A percentile compares a stretch with the other conserved stretches of the same genome.
These are phyloP conservation scores for Ligdia adustata DNA, from an alignment of 2,888 invertebrate genomes.

Conservation along the genomic window DNA sequence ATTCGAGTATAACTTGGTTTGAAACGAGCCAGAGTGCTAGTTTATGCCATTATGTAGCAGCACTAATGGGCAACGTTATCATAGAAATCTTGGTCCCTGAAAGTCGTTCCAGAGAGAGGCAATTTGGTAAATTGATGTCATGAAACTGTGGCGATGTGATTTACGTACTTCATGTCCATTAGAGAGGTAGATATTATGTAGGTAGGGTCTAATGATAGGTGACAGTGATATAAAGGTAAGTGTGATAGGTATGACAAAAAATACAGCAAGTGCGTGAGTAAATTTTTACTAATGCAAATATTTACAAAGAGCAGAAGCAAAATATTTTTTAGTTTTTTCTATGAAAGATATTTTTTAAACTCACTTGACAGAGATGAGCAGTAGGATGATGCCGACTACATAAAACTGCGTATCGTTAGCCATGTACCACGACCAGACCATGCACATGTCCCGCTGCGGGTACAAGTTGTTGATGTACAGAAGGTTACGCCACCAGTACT, in stretches of 20 bases:
- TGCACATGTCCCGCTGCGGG: conserved; percentile 90
- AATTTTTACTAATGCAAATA: too few species aligned
- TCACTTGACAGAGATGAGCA: conserved; percentile 78
- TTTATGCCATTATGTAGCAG: conserved; percentile 6
- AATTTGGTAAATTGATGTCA: conserved; percentile 20
- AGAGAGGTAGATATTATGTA: not conserved
- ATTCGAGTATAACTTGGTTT: conserved; percentile 6
- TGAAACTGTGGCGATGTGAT: conserved; percentile 8
- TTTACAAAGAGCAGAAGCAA: too few species aligned
- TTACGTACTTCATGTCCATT: not conserved
- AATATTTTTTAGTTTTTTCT: too few species aligned
- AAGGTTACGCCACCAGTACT: conserved; percentile 93
- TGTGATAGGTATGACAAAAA: too few species aligned
- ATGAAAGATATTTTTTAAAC: too few species aligned
- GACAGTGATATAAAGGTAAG: conserved; percentile 4
- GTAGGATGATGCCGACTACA: conserved; percentile 86
- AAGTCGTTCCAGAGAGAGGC: conserved; percentile 13
- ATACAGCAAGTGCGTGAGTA: too few species aligned
- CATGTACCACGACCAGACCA: conserved; percentile 94
- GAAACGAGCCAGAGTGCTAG: conserved; percentile 8
- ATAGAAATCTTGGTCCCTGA: conserved; percentile 13
- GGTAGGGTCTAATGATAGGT: not conserved
- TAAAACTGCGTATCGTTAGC: conserved; percentile 92
- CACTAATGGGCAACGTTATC: conserved; percentile 17
- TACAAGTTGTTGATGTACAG: conserved; percentile 92